Base-by-base conservation (phyloP, 2,113 vertebrate genomes). In the Turdus rufiventris region DNA sequence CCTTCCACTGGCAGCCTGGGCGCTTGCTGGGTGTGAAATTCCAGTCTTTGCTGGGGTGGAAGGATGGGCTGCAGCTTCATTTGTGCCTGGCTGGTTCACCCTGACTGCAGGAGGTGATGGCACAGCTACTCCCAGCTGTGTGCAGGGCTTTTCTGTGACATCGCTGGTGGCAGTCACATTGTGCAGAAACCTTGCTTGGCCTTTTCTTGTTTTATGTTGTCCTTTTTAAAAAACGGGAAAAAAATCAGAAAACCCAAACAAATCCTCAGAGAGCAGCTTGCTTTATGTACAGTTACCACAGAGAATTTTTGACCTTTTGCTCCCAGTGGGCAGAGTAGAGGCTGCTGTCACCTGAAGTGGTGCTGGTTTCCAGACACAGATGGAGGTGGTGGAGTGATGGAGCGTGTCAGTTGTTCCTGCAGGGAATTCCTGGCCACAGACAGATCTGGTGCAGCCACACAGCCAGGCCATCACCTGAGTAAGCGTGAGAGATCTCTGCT, bases 281-380 rank as follows among this genome's bases (percentile, higher is more conserved):
- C 8, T 72, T 53, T 50, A 26, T 56, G 47, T 60, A 21, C 0
- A 0, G 16, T 16, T 20, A 17, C 43, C 20, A 45, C 12, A 24
- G 62, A 20, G 70, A n/a, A 8, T n/a, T 75, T 62, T 11, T 67
- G 58, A 61, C 58, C 54, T 79, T 58, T 75, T 50, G 34, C 40
- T 80, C 28, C 14, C 1, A 0, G 2, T 1, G 45, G 38, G 50
- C 48, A 16, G 28, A 47, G 3, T 0, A 3, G 62, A 78, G 38
- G 25, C 62, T 60, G 63, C 40, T 60, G 43, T 68, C 78, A 21
- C 6, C 0, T 0, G 29, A 54, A 61, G n/a, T 0, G 0, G 33
- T 2, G 29, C 72, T 0, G 0, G 33, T 23, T 57, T 54, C 54
- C 80, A 61, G 78, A 73, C 72, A 6, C 28, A 77, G 81, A 23